Percentiles rank a stretch among this genome's conserved stretches.
phyloP scores from a whole-genome alignment of 2,797 vertebrate species.

The Catostomus latipinnis region DNA sequence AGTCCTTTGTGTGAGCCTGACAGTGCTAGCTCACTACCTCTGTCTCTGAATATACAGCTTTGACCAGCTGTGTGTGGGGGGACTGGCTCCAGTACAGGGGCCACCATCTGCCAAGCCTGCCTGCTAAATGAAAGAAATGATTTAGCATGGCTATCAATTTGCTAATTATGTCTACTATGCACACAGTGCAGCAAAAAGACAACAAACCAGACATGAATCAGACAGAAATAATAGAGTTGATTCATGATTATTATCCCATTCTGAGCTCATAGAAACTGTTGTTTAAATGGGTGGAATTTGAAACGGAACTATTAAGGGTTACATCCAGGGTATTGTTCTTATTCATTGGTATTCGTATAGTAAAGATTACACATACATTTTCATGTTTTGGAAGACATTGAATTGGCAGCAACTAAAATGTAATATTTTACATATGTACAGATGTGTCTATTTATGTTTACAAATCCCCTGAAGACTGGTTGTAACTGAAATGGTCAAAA shows the following conservation, averaged over 20 bases:
- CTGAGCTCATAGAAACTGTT: background rate
- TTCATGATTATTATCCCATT: slow-evolving; percentile 57
- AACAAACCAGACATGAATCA: slow-evolving; percentile 28
- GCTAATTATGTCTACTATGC: slow-evolving; percentile 53
- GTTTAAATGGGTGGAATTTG: slow-evolving; percentile 6
- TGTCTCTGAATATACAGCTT: slow-evolving; percentile 21
- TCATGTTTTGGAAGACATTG: no score
- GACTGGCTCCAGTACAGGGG: slow-evolving; percentile 31
- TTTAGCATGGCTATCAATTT: slow-evolving; percentile 61
- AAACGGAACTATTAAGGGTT: no score
- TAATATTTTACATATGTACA: no score
- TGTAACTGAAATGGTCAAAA: no score
- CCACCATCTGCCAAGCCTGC: slow-evolving; percentile 56
- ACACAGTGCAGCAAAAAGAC: slow-evolving; percentile 41
- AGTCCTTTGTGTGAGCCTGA: slow-evolving; percentile 41
- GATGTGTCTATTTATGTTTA: no score
- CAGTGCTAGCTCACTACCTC: slow-evolving; percentile 24
- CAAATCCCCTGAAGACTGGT: no score
- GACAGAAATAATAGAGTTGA: slow-evolving; percentile 48
- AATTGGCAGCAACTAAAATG: no score
- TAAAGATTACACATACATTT: no score
- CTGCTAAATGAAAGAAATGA: slow-evolving; percentile 51
- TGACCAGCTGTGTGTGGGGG: slow-evolving; percentile 45
- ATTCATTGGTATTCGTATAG: no score
- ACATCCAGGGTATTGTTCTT: no score